phyloP scores from a whole-genome alignment of 2,888 invertebrate species.

The Anticlea derivata region DNA sequence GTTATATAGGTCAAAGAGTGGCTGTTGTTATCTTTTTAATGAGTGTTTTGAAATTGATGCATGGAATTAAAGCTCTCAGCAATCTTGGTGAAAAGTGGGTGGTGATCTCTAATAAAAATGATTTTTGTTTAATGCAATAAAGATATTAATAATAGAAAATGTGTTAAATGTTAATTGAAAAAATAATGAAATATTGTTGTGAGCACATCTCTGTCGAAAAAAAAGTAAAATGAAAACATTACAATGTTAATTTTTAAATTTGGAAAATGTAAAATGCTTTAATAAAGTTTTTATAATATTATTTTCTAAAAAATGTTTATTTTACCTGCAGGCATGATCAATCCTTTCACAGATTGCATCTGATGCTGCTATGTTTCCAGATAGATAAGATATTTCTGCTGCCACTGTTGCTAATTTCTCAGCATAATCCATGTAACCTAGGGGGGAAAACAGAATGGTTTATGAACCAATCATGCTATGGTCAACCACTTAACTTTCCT shows the following conservation, averaged over 20 bases:
- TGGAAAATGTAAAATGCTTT: constrained; percentile 48
- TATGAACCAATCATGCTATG: too few relatives aligned
- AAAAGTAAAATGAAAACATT: constrained; percentile 39
- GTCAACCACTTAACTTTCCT: too few relatives aligned
- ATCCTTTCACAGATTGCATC: constrained; percentile 82
- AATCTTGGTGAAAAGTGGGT: constrained; percentile 7
- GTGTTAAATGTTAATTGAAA: constrained; percentile 4
- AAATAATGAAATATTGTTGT: constrained; percentile 9
- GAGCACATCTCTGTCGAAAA: constrained; percentile 25
- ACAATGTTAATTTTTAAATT: constrained; percentile 26
- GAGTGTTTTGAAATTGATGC: constrained; percentile 37
- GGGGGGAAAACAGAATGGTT: not conserved
- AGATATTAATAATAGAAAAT: not conserved
- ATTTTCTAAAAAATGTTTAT: constrained; percentile 25
- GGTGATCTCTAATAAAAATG: constrained; percentile 15
- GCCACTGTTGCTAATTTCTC: constrained; percentile 80
- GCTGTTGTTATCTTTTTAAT: constrained; percentile 58
- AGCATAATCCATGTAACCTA: constrained; percentile 83
- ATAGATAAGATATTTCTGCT: constrained; percentile 81
- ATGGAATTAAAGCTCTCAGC: constrained; percentile 7
- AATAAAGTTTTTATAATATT: constrained; percentile 47
- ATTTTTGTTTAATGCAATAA: constrained; percentile 4
- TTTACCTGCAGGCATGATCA: constrained; percentile 74
- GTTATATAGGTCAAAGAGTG: constrained; percentile 64
- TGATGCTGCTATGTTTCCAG: constrained; percentile 79